Percentiles rank a stretch among this genome's conserved stretches.
Evolutionary conservation across 2,888 invertebrate species (phyloP).

Genomic region (Mythimna loreyi): DNA sequence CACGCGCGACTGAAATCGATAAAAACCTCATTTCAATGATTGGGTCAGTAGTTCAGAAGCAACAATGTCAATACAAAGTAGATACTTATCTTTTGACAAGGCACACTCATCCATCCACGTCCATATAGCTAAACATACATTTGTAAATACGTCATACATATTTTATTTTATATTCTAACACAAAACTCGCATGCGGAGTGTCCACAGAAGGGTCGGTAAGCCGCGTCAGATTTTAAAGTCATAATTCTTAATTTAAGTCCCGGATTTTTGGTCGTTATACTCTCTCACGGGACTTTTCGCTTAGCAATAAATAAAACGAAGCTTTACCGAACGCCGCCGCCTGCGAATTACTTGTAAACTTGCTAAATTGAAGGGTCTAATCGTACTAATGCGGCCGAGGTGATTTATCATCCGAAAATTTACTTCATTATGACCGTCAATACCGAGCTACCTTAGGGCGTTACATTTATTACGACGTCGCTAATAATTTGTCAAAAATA

Average conservation of each 20-base stretch:
- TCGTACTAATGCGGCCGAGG: slow-evolving; percentile 43
- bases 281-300: slow-evolving; percentile 29
- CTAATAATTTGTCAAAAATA: slow-evolving; percentile 43
- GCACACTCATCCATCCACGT: not conserved
- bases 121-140: not conserved
- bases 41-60: slow-evolving; percentile 30
- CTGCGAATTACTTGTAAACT: slow-evolving; percentile 52
- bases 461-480: slow-evolving; percentile 32
- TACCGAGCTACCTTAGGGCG: slow-evolving; percentile 13
- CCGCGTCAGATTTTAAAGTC: slow-evolving; percentile 30
- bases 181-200: not conserved
- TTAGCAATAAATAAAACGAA: slow-evolving; percentile 45
- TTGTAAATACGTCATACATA: not conserved
- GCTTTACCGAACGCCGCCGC: slow-evolving; percentile 20
- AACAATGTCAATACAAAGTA: slow-evolving; percentile 8
- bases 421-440: slow-evolving; percentile 30
- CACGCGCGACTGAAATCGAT: slow-evolving; percentile 35
- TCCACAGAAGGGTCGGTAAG: slow-evolving; percentile 10
- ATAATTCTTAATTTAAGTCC: slow-evolving; percentile 40
- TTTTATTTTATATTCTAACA: not conserved
- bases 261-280: slow-evolving; percentile 19
- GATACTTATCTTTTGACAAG: slow-evolving; percentile 26
- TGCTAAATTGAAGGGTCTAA: slow-evolving; percentile 40
- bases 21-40: slow-evolving; percentile 32
- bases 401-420: slow-evolving; percentile 41